Conservation (phyloP, 2,113 vertebrate species). For the Ciconia boyciana region DNA sequence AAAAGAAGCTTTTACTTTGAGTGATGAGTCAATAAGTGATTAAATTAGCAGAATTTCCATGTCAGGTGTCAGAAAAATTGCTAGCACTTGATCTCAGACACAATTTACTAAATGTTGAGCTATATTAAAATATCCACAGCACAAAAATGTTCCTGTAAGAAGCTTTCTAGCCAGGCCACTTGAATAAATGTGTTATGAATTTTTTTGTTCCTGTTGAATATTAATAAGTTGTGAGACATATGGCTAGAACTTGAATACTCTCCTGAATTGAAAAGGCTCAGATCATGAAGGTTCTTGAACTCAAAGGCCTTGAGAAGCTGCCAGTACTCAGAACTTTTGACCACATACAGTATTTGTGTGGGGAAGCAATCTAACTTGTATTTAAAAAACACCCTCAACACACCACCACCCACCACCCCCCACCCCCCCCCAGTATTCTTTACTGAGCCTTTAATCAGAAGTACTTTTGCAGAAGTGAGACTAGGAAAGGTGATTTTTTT, state of each 20-base stretch:
- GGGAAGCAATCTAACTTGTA: background rate
- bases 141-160: background rate
- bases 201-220: background rate
- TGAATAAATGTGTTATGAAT: background rate
- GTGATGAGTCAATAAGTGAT: background rate
- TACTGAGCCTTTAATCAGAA: background rate
- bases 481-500: background rate
- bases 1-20: background rate
- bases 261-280: background rate
- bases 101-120: background rate
- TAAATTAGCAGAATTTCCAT: background rate
- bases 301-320: background rate
- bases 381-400: background rate
- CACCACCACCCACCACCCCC: too few relatives aligned
- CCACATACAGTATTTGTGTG: background rate
- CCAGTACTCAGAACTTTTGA: background rate
- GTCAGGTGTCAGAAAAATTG: background rate
- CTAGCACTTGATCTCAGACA: background rate
- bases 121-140: background rate
- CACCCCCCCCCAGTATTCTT: background rate
- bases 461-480: background rate
- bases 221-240: background rate
- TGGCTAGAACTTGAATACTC: background rate
- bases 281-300: background rate
- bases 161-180: background rate